Conservation (phyloP, 2,888 invertebrate genomes). For the Aporophyla lueneburgensis region DNA sequence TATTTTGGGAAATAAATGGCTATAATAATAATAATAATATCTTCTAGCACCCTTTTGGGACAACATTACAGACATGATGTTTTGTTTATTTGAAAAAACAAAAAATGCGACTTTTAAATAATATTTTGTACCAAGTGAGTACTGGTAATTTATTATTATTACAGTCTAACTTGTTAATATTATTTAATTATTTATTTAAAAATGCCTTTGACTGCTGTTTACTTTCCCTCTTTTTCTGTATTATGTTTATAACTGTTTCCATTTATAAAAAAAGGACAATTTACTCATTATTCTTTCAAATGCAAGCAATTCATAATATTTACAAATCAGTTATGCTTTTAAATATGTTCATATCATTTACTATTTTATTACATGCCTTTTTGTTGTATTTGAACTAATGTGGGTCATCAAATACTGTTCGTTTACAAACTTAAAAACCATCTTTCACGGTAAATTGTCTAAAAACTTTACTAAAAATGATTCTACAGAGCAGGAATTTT, state of each 20-base stretch:
- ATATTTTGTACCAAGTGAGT: not conserved
- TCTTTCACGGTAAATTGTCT: not conserved
- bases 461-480: not conserved
- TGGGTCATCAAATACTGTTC: too few relatives aligned
- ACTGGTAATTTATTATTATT: not conserved
- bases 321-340: not conserved
- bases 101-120: not conserved
- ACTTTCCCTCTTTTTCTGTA: not conserved
- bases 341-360: not conserved
- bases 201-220: not conserved
- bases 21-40: too few relatives aligned
- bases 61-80: too few relatives aligned
- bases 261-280: not conserved
- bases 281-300: too few relatives aligned
- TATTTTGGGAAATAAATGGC: too few relatives aligned
- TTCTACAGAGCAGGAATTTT: not conserved
- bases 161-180: not conserved
- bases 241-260: not conserved
- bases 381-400: too few relatives aligned
- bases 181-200: not conserved
- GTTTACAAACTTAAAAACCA: too few relatives aligned
- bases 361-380: too few relatives aligned
- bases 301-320: not conserved
- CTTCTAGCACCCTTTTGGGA: too few relatives aligned
- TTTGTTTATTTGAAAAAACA: too few relatives aligned